A percentile compares a stretch with the other conserved stretches of the same genome.
Evolutionary conservation across 1,140 invertebrate genomes (phyloP).

Genomic region (Conus betulinus): DNA sequence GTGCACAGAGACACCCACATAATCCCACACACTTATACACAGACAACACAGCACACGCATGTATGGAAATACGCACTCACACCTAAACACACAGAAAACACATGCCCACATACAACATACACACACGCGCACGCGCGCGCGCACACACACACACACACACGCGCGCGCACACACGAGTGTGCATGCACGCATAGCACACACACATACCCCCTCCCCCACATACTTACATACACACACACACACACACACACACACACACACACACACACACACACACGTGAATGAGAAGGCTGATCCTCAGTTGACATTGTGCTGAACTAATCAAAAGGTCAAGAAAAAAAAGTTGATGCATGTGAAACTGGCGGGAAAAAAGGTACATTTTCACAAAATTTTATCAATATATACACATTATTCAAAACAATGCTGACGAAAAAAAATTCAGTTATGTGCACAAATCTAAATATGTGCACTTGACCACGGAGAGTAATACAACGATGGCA

Average conservation of each 20-base stretch:
- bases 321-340: too few species aligned
- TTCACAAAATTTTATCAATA: too few species aligned
- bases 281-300: too few species aligned
- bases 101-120: background rate
- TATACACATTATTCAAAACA: too few species aligned
- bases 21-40: background rate
- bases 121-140: background rate
- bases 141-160: background rate
- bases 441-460: too few species aligned
- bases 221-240: background rate
- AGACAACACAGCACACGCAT: background rate
- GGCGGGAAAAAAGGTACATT: too few species aligned
- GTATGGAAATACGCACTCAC: conserved; percentile 17
- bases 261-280: background rate
- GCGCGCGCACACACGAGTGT: background rate
- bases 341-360: too few species aligned
- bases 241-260: conserved; percentile 20
- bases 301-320: too few species aligned
- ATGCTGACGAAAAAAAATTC: too few species aligned
- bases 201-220: background rate
- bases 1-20: background rate
- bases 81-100: conserved; percentile 27
- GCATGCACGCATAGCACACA: background rate
- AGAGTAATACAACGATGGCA: too few species aligned
- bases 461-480: too few species aligned